These are phyloP conservation scores for Turritopsis dohrnii DNA, from an alignment of 30 jellyfish, hydroid and myxozoan genomes.

Conservation along the genomic window DNA sequence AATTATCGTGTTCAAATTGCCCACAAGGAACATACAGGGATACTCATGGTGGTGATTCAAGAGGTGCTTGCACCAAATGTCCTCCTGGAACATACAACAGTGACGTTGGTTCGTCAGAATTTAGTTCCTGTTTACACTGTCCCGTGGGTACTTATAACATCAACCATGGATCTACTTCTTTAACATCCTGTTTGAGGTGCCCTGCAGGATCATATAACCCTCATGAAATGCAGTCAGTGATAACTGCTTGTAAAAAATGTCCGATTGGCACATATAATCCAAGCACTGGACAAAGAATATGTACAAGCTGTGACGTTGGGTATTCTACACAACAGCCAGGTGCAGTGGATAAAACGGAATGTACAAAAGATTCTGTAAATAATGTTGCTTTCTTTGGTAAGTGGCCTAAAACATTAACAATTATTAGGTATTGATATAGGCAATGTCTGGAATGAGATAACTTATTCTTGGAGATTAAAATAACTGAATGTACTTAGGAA, in stretches of 20 bases:
- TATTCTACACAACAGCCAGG: not conserved
- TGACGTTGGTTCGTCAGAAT: not conserved
- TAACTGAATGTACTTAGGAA: too few relatives aligned
- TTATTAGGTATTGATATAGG: not conserved
- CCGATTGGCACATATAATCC: not conserved
- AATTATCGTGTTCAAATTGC: constrained; percentile 2
- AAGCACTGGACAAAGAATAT: not conserved
- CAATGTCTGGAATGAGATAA: not conserved
- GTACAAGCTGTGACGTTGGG: not conserved
- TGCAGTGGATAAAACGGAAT: not conserved
- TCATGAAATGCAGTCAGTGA: not conserved
- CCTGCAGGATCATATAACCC: not conserved
- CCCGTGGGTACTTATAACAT: not conserved
- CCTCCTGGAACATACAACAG: constrained; percentile 17
- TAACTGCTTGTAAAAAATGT: not conserved
- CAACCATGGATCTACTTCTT: not conserved
- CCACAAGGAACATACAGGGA: not conserved
- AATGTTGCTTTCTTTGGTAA: not conserved
- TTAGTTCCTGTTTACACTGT: not conserved
- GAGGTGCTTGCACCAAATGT: not conserved
- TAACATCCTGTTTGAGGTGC: not conserved
- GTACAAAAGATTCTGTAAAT: not conserved
- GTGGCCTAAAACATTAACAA: not conserved
- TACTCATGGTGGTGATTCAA: not conserved
- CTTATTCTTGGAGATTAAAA: too few relatives aligned